Evolutionary conservation across 2,113 vertebrate genomes (phyloP).

Genomic region (Condylura cristata): DNA sequence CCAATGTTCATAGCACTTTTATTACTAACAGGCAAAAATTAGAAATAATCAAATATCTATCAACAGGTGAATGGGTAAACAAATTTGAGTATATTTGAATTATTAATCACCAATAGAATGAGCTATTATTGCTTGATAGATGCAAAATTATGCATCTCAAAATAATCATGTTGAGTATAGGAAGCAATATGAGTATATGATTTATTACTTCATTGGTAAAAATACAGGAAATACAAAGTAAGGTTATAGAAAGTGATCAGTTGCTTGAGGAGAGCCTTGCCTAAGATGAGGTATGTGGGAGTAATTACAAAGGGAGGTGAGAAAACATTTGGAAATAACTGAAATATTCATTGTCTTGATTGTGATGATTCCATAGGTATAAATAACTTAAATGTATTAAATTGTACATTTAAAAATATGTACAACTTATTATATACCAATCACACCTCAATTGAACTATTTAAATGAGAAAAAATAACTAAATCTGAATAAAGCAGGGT

Average conservation of each 20-base stretch:
- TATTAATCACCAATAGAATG: not conserved
- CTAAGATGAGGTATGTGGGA: not conserved
- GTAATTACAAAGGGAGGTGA: not conserved
- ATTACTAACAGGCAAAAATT: not conserved
- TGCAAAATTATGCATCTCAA: not conserved
- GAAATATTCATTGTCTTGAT: not conserved
- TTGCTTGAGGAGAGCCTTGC: not conserved
- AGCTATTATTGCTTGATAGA: not conserved
- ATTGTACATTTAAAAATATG: not conserved
- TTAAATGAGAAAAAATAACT: not conserved
- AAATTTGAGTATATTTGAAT: not conserved
- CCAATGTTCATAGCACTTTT: not conserved
- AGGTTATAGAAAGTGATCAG: not conserved
- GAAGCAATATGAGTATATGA: not conserved
- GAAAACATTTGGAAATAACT: not conserved
- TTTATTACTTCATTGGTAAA: not conserved
- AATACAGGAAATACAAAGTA: not conserved
- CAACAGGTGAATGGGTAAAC: not conserved
- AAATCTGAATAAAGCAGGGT: not conserved
- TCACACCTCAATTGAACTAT: not conserved
- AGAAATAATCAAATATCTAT: conserved; percentile 9
- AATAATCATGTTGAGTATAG: not conserved
- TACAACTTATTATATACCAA: not conserved
- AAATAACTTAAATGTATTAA: not conserved
- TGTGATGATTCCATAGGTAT: not conserved